Evolutionary conservation across 2,797 vertebrate genomes (phyloP).

Genomic region (Sebastes jordani): DNA sequence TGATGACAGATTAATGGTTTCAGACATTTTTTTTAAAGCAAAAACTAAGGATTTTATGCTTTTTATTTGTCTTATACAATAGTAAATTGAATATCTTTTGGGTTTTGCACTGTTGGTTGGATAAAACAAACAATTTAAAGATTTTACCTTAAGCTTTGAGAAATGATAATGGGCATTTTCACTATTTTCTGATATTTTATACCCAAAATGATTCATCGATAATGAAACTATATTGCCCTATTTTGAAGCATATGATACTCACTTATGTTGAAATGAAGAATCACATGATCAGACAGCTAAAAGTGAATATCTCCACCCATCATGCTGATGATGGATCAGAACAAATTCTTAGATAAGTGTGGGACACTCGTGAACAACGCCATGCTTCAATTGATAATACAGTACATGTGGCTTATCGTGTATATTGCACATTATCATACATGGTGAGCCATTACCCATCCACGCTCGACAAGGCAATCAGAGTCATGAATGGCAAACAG

Average conservation of each 20-base stretch:
- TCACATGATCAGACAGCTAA: neutral
- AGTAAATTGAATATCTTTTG: neutral
- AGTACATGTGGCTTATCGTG: neutral
- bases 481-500: constrained; percentile 40
- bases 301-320: neutral
- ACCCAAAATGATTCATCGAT: neutral
- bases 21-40: neutral
- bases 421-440: constrained; percentile 10
- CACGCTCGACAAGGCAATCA: constrained; percentile 27
- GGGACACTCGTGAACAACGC: neutral
- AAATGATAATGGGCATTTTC: neutral
- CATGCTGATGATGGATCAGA: neutral
- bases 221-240: neutral
- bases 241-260: neutral
- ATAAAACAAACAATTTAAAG: neutral
- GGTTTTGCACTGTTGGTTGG: neutral
- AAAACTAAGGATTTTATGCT: neutral
- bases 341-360: neutral
- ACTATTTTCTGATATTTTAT: too few species aligned
- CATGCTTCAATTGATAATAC: neutral
- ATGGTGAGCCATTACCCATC: constrained; percentile 3
- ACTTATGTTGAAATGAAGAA: neutral
- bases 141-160: neutral
- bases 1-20: neutral
- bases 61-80: neutral